A percentile compares a stretch with the other conserved stretches of the same genome.
Evolutionary conservation across 2,888 invertebrate species (phyloP).

Genomic region (Rugalucina vietnamica): DNA sequence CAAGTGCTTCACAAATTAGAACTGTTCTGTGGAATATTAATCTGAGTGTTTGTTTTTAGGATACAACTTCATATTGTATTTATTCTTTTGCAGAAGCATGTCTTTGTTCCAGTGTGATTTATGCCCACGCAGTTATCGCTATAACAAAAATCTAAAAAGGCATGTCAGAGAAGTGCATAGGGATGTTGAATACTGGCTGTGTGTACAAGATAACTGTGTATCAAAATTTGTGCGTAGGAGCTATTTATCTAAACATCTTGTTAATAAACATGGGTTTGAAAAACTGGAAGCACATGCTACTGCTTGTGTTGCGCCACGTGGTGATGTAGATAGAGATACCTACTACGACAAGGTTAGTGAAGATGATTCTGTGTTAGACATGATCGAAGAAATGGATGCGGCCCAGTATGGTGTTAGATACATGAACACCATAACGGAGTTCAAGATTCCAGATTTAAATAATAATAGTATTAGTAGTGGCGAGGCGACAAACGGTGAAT

Average conservation of each 20-base stretch:
- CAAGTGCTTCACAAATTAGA: no score
- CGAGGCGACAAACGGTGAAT: no score
- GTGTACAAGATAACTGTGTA: background rate
- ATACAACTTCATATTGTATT: no score
- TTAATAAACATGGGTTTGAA: background rate
- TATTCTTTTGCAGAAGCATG: background rate
- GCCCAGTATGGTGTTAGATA: no score
- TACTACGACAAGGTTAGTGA: background rate
- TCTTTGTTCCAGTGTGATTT: background rate
- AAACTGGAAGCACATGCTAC: background rate
- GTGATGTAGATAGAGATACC: background rate
- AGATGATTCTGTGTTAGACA: constrained; percentile 1
- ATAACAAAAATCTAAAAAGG: background rate
- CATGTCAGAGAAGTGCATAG: background rate
- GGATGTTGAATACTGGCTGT: background rate
- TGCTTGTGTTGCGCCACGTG: background rate
- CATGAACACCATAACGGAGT: no score
- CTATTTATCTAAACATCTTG: background rate
- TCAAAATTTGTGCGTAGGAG: background rate
- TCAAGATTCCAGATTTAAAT: no score
- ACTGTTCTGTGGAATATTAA: no score
- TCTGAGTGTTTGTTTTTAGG: no score
- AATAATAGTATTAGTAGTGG: no score
- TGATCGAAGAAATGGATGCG: background rate
- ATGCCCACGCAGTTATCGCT: background rate